Conservation (phyloP, 2,113 vertebrate species). For the Gambusia affinis region DNA sequence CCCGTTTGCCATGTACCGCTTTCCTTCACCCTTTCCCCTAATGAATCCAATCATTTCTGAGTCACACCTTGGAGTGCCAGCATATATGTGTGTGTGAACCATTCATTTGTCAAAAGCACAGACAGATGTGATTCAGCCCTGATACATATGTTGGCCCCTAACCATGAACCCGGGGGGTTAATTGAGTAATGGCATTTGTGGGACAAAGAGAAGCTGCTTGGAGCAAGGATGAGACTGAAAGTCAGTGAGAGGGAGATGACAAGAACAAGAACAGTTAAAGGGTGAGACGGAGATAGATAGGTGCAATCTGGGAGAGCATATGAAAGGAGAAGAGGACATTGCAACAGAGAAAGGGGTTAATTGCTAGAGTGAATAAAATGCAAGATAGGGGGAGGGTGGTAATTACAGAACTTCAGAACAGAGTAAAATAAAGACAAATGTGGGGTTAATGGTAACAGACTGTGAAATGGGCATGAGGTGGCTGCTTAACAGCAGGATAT, state of each 20-base stretch:
- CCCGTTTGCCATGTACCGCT: conserved; percentile 17
- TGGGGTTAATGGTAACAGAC: conserved; percentile 56
- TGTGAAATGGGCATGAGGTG: conserved; percentile 38
- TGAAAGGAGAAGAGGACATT: conserved; percentile 45
- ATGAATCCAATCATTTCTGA: conserved; percentile 69
- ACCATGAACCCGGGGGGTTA: conserved; percentile 55
- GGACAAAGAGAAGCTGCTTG: conserved; percentile 25
- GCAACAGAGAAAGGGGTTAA: conserved; percentile 62
- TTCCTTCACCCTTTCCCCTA: conserved; percentile 54
- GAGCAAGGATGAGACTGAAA: conserved; percentile 20
- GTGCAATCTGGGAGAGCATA: conserved; percentile 40
- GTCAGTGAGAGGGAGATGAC: background rate
- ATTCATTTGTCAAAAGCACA: conserved; percentile 56
- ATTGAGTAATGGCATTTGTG: conserved; percentile 64
- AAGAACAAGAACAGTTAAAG: conserved; percentile 37
- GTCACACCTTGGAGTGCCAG: conserved; percentile 55
- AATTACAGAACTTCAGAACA: conserved; percentile 57
- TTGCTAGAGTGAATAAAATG: conserved; percentile 68
- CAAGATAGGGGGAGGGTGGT: conserved; percentile 38
- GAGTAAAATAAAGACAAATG: conserved; percentile 69
- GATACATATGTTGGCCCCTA: conserved; percentile 70
- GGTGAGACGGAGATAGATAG: conserved; percentile 35
- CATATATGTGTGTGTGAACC: conserved; percentile 13
- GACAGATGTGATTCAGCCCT: conserved; percentile 58
- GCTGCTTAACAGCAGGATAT: conserved; percentile 20